phyloP scores from a whole-genome alignment of 2,888 invertebrate genomes.

The Parnassius orleans region DNA sequence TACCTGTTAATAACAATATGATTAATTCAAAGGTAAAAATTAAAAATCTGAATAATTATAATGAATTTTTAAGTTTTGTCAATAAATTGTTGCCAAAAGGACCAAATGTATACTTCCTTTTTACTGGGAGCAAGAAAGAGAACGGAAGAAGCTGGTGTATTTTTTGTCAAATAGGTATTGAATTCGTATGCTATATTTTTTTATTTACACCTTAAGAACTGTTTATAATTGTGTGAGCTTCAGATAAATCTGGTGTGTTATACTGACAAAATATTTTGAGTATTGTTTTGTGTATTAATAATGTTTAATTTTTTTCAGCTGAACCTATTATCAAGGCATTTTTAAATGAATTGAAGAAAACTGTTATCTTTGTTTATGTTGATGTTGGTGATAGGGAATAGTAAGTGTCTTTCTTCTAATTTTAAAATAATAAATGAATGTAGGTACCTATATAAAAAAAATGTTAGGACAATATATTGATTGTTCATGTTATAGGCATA shows the following conservation, averaged over 20 bases:
- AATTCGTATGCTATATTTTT: neutral
- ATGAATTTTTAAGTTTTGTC: slow-evolving; percentile 50
- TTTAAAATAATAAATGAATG: slow-evolving; percentile 86
- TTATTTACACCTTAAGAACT: too few species aligned
- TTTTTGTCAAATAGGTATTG: slow-evolving; percentile 61
- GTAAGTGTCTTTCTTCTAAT: slow-evolving; percentile 83
- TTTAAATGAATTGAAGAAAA: slow-evolving; percentile 81
- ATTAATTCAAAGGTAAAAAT: slow-evolving; percentile 37
- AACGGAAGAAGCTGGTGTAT: slow-evolving; percentile 91
- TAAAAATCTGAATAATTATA: slow-evolving; percentile 48
- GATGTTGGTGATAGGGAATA: slow-evolving; percentile 88
- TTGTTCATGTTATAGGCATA: too few species aligned
- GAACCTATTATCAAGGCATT: slow-evolving; percentile 88
- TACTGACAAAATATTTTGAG: too few species aligned
- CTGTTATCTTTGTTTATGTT: slow-evolving; percentile 86
- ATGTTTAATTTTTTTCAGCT: slow-evolving; percentile 76
- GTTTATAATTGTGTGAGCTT: too few species aligned
- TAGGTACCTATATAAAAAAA: too few species aligned
- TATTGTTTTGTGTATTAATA: neutral
- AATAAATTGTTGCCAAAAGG: slow-evolving; percentile 47
- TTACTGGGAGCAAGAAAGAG: slow-evolving; percentile 69
- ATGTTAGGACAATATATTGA: neutral
- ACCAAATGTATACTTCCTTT: slow-evolving; percentile 64
- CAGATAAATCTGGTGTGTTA: too few species aligned
- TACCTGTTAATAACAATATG: slow-evolving; percentile 13